These are phyloP conservation scores for Apomyelois bistriatella DNA, from an alignment of 2,888 invertebrate genomes.

Conservation along the genomic window DNA sequence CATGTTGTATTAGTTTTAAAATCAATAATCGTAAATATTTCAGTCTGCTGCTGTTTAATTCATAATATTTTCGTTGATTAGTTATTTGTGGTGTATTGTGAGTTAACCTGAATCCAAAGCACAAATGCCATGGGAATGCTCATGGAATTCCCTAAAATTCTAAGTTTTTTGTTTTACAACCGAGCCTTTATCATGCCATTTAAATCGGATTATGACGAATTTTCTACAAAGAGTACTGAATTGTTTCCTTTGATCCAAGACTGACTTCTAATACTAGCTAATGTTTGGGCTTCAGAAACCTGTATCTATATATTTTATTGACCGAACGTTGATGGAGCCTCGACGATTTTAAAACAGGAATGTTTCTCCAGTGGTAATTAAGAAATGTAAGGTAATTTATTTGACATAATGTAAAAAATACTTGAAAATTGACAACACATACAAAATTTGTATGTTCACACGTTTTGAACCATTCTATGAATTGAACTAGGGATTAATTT, in stretches of 20 bases:
- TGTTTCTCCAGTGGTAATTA: slow-evolving; percentile 44
- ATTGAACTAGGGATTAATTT: slow-evolving; percentile 70
- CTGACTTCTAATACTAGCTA: slow-evolving; percentile 63
- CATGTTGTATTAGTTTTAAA: slow-evolving; percentile 17
- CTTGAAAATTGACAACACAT: slow-evolving; percentile 42
- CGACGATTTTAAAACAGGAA: slow-evolving; percentile 33
- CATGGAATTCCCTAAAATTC: slow-evolving; percentile 53
- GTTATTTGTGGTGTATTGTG: slow-evolving; percentile 4
- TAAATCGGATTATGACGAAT: slow-evolving; percentile 38
- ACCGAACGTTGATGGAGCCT: slow-evolving; percentile 31
- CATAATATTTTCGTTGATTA: not conserved
- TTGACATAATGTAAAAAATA: slow-evolving; percentile 25
- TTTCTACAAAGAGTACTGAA: slow-evolving; percentile 43
- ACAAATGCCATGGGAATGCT: slow-evolving; percentile 16
- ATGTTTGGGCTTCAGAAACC: slow-evolving; percentile 45
- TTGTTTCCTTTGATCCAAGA: slow-evolving; percentile 70
- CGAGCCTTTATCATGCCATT: slow-evolving; percentile 29
- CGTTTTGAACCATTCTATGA: slow-evolving; percentile 37
- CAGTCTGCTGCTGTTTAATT: slow-evolving; percentile 21
- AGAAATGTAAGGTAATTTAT: slow-evolving; percentile 23
- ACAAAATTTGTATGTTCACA: slow-evolving; percentile 34
- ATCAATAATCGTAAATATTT: slow-evolving; percentile 8
- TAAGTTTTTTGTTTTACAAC: slow-evolving; percentile 22
- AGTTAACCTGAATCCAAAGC: not conserved
- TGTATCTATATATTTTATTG: slow-evolving; percentile 28